A percentile compares a stretch with the other conserved stretches of the same genome.
Evolutionary conservation across 53 echinoderm and acorn worm species (phyloP).

Genomic region (Holothuria leucospilota): DNA sequence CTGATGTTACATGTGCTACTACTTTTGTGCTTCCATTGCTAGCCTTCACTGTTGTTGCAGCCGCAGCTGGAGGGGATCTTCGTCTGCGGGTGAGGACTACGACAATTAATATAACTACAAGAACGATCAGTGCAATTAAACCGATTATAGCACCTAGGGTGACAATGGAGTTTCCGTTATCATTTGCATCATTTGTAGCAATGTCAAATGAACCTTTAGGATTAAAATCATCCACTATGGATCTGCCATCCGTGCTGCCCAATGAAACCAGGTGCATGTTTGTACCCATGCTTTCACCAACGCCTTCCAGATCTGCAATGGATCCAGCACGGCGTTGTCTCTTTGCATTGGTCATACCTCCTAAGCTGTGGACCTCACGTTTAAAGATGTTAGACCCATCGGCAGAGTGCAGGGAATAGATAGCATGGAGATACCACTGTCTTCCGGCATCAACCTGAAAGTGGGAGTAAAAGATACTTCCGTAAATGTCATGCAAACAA

Average conservation of each 20-base stretch:
- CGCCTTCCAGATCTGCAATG: slow-evolving; percentile 19
- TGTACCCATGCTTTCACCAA: slow-evolving; percentile 71
- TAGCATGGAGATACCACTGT: slow-evolving; percentile 95
- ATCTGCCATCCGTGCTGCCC: not conserved
- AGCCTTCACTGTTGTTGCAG: slow-evolving; percentile 57
- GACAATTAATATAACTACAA: slow-evolving; percentile 69
- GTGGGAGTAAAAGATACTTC: too few species aligned
- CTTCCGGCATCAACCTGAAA: slow-evolving; percentile 88
- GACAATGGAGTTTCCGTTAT: slow-evolving; percentile 19
- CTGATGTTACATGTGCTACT: slow-evolving; percentile 66
- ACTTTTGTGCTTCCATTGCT: slow-evolving; percentile 77
- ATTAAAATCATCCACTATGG: slow-evolving; percentile 25
- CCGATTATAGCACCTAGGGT: slow-evolving; percentile 60
- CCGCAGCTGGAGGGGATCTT: slow-evolving; percentile 23
- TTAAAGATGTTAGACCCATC: slow-evolving; percentile 84
- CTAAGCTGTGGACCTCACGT: slow-evolving; percentile 75
- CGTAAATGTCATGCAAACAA: too few species aligned
- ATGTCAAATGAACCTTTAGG: slow-evolving; percentile 46
- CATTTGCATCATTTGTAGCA: slow-evolving; percentile 38
- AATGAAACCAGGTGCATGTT: slow-evolving; percentile 87
- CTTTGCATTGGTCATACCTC: slow-evolving; percentile 1
- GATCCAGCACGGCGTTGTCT: slow-evolving; percentile 65
- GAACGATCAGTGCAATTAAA: slow-evolving; percentile 52
- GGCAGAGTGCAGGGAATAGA: slow-evolving; percentile 87
- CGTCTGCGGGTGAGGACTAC: slow-evolving; percentile 66